phyloP scores from a whole-genome alignment of 2,888 invertebrate genomes.

The Heteropelma amictum region DNA sequence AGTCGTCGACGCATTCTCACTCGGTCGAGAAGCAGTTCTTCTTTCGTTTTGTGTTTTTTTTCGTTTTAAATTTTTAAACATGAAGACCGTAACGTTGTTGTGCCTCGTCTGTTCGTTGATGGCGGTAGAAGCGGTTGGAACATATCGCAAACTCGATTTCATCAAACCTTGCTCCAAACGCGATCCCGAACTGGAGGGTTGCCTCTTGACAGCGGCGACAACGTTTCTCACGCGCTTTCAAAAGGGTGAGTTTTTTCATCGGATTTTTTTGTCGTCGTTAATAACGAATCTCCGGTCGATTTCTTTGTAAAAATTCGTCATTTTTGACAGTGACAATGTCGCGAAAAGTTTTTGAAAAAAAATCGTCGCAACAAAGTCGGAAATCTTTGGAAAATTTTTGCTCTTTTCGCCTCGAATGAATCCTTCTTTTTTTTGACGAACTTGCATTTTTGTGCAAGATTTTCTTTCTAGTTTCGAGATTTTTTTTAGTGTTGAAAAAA shows the following conservation, averaged over 20 bases:
- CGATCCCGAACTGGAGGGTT: conserved; percentile 86
- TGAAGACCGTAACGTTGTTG: conserved; percentile 37
- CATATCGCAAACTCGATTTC: conserved; percentile 80
- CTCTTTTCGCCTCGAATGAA: too few relatives aligned
- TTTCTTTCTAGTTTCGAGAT: too few relatives aligned
- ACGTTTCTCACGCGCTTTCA: conserved; percentile 85
- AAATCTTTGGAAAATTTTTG: background rate
- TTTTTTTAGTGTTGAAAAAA: too few relatives aligned
- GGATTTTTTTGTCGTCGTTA: background rate
- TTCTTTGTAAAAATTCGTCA: background rate
- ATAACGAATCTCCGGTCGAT: background rate
- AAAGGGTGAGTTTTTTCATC: conserved; percentile 81
- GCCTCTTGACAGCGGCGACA: conserved; percentile 87
- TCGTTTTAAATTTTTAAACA: background rate
- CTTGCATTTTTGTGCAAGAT: too few relatives aligned
- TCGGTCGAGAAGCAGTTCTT: background rate
- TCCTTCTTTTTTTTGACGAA: too few relatives aligned
- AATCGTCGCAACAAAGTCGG: background rate
- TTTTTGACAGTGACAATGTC: too few relatives aligned
- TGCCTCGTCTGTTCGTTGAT: conserved; percentile 50
- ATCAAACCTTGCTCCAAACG: conserved; percentile 86
- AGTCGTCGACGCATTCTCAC: too few relatives aligned
- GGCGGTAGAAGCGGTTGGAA: conserved; percentile 66
- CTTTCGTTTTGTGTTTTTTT: background rate
- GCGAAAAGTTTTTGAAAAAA: background rate